A percentile compares a stretch with the other conserved stretches of the same genome.
Conservation (phyloP, 2,797 vertebrate species). For the Melanogrammus aeglefinus region DNA sequence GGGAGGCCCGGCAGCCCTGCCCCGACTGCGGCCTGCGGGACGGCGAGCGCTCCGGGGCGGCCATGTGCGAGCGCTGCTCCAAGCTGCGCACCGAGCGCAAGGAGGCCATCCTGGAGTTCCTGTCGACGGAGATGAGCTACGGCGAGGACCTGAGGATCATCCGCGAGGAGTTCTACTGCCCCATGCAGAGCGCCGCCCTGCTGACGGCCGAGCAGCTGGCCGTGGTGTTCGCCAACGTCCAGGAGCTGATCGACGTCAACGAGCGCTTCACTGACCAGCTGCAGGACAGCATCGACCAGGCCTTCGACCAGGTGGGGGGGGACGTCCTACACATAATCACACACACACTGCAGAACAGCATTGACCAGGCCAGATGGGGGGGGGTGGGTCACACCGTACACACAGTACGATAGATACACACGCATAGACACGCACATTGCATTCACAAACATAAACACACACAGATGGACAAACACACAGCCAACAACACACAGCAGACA, state of each 20-base stretch:
- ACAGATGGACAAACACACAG: too few species aligned
- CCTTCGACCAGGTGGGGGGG: constrained; percentile 81
- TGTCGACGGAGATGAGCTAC: constrained; percentile 87
- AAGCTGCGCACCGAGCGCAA: constrained; percentile 87
- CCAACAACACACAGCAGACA: not conserved
- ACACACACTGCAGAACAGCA: not conserved
- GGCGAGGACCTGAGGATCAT: constrained; percentile 87
- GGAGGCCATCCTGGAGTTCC: constrained; percentile 88
- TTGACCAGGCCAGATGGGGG: too few species aligned
- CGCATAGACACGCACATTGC: too few species aligned
- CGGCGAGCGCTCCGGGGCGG: constrained; percentile 62
- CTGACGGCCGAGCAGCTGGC: constrained; percentile 83
- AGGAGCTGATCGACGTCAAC: constrained; percentile 87
- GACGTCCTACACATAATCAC: too few species aligned
- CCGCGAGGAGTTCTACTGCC: constrained; percentile 87
- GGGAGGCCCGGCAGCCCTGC: constrained; percentile 84
- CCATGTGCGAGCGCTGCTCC: constrained; percentile 83
- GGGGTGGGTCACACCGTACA: not conserved
- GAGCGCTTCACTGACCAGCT: constrained; percentile 86
- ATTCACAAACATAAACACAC: too few species aligned
- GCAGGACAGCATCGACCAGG: constrained; percentile 86
- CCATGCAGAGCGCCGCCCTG: constrained; percentile 85
- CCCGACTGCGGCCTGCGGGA: constrained; percentile 81
- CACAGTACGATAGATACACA: not conserved
- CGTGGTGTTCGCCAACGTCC: constrained; percentile 86